phyloP scores from a whole-genome alignment of 2,113 vertebrate species.

The Otolemur garnettii region DNA sequence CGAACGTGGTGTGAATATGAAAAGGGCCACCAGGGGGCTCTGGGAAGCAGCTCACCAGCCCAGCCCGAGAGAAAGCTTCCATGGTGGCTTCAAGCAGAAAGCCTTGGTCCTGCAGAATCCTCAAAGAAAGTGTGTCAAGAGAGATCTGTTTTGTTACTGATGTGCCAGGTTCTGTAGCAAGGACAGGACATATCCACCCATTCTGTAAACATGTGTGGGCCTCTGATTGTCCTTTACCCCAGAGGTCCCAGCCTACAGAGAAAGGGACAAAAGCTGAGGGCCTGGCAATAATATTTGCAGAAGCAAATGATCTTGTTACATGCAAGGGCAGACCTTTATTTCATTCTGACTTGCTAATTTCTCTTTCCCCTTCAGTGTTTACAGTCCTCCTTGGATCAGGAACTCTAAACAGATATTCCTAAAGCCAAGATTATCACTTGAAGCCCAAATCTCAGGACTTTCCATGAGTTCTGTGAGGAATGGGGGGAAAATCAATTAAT shows the following conservation, averaged over 20 bases:
- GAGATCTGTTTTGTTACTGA: constrained; percentile 75
- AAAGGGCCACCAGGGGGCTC: constrained; percentile 89
- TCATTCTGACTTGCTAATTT: constrained; percentile 19
- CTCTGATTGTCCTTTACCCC: constrained; percentile 31
- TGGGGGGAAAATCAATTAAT: neutral
- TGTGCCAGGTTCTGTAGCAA: constrained; percentile 72
- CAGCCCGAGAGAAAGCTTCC: neutral
- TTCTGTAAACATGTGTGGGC: constrained; percentile 75
- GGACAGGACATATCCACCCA: constrained; percentile 76
- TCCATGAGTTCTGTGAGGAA: constrained; percentile 34
- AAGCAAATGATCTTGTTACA: constrained; percentile 25
- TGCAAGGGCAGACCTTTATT: constrained; percentile 18
- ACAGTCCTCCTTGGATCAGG: neutral
- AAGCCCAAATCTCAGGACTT: neutral
- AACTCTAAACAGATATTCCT: constrained; percentile 39
- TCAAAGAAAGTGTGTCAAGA: constrained; percentile 75
- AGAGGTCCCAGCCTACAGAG: constrained; percentile 67
- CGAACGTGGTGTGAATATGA: neutral
- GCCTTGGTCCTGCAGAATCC: constrained; percentile 30
- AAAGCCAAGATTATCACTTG: constrained; percentile 47
- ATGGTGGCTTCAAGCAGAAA: neutral
- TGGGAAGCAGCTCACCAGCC: constrained; percentile 81
- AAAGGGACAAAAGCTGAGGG: constrained; percentile 64
- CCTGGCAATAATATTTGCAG: constrained; percentile 52
- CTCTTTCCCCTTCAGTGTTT: constrained; percentile 28